Percentiles rank a stretch among this genome's conserved stretches.
phyloP scores from a whole-genome alignment of 2,888 invertebrate genomes.

The Hirtodrosophila alboralis region DNA sequence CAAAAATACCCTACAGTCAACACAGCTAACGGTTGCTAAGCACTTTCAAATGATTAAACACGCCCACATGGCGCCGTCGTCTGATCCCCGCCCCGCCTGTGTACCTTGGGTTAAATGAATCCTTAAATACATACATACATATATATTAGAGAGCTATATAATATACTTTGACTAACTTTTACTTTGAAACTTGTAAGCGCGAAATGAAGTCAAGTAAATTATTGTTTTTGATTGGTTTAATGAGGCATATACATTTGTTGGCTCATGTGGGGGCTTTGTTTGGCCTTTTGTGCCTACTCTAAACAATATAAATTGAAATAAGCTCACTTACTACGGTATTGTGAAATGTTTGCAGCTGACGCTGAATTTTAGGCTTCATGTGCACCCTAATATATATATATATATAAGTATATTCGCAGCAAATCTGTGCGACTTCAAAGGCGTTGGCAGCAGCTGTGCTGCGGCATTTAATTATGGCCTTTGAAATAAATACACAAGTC shows the following conservation, averaged over 20 bases:
- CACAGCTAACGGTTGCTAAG: slow-evolving; percentile 53
- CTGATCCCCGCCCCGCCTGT: slow-evolving; percentile 12
- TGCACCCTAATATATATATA: slow-evolving; percentile 13
- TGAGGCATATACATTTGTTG: slow-evolving; percentile 59
- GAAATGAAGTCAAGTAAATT: slow-evolving; percentile 56
- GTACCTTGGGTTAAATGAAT: slow-evolving; percentile 15
- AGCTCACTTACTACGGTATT: slow-evolving; percentile 38
- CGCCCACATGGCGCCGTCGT: slow-evolving; percentile 49
- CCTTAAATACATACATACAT: slow-evolving; percentile 13
- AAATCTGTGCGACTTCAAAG: slow-evolving; percentile 58
- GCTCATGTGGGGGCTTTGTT: slow-evolving; percentile 25
- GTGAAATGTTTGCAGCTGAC: slow-evolving; percentile 26
- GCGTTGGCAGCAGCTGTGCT: slow-evolving; percentile 49
- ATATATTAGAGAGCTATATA: no score
- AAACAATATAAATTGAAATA: slow-evolving; percentile 53
- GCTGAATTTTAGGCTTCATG: slow-evolving; percentile 13
- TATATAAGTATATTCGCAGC: no score
- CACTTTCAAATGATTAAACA: slow-evolving; percentile 64
- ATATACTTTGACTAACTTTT: slow-evolving; percentile 24
- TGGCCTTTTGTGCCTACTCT: slow-evolving; percentile 9
- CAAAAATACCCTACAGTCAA: slow-evolving; percentile 7
- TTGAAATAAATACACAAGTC: slow-evolving; percentile 45
- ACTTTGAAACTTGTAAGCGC: slow-evolving; percentile 42
- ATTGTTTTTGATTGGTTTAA: slow-evolving; percentile 71
- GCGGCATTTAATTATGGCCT: slow-evolving; percentile 68